Evolutionary conservation across 2,113 vertebrate genomes (phyloP), one percentile per base, ranked within the genome.

Genomic region (Protobothrops flavoviridis): DNA sequence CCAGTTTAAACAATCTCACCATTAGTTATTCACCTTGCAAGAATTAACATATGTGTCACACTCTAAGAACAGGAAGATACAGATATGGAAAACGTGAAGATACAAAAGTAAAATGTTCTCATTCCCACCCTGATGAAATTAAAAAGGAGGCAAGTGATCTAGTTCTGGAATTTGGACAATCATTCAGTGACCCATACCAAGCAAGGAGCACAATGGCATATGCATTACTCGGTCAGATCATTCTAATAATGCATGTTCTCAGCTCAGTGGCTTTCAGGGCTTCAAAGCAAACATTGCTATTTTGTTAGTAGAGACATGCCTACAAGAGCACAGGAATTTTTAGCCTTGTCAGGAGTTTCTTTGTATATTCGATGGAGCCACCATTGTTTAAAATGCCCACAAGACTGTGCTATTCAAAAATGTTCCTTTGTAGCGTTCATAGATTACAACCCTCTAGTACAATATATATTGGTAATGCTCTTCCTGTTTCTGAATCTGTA

Each of bases 401-500:
- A 88, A 87, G 94, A 97, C 95, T 93, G 95, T 96, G 97, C 94
- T 91, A 21, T 92, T 95, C 97, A 93, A 97, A 98, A 97, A 98
- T 97, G 74, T 93, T 94, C 97, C 96, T 98, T 97, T 98, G 97
- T 98, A 97, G 92, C 64, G 94, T 96, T 97, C 94, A 89, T 93
- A 97, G 96, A 97, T 97, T 97, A 96, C 96, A 92, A 93, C 52
- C 93, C 91, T 96, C 96, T 88, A 89, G 94, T 93, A 98, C 96
- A 98, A 97, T 98, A 96, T 92, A 92, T 95, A 95, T 95, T 94
- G 95, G 92, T 86, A 95, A 92, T 91, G 96, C 95, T 97, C 97
- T 98, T 98, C 98, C 98, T 98, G 97, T 98, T 98, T 97, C 96
- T 93, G 94, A 97, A 90, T 95, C 74, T 48, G 95, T 96, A 98